phyloP scores from a whole-genome alignment of 2,888 invertebrate species.

The Pristionchus maxplancki region DNA sequence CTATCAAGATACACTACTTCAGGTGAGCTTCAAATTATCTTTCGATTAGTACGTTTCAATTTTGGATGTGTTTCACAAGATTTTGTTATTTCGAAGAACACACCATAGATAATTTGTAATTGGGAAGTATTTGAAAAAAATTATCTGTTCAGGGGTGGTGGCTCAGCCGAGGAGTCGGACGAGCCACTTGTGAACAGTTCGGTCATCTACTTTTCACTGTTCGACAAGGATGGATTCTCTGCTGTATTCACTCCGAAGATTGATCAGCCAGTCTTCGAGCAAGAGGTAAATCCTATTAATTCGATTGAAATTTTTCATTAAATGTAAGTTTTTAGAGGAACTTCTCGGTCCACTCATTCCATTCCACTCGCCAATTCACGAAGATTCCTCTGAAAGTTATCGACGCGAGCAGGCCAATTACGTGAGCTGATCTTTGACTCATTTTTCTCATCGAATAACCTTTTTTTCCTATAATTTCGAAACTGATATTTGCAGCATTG shows the following conservation, averaged over 20 bases:
- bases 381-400: conserved; percentile 11
- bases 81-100: background rate
- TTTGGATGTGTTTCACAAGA: background rate
- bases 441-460: background rate
- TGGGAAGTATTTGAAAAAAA: background rate
- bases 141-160: background rate
- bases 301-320: background rate
- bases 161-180: background rate
- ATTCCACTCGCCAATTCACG: background rate
- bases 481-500: background rate
- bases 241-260: background rate
- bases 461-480: too few relatives aligned
- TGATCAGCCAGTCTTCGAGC: background rate
- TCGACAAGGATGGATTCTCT: background rate
- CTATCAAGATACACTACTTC: background rate
- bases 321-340: background rate
- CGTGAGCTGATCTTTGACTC: background rate
- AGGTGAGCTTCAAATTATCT: background rate
- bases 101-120: background rate
- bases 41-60: background rate
- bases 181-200: background rate
- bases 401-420: background rate
- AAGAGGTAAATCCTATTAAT: background rate
- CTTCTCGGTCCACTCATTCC: background rate
- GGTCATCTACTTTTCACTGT: background rate